phyloP scores from a whole-genome alignment of 2,113 vertebrate genomes.

The Pygoscelis adeliae region DNA sequence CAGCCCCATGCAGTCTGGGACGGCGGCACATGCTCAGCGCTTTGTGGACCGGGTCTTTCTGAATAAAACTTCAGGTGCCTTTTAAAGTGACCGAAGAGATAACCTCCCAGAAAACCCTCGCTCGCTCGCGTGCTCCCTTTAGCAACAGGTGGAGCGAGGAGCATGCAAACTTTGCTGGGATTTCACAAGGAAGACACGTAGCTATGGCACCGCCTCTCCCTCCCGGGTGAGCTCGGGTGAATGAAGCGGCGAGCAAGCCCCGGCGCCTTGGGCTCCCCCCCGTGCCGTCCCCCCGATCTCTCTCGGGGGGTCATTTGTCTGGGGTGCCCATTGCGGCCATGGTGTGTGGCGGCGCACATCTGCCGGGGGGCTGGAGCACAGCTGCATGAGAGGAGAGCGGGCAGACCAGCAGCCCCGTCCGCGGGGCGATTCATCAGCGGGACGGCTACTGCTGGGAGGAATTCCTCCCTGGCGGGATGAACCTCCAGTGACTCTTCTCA shows the following conservation, averaged over 20 bases:
- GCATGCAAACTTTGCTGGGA: neutral
- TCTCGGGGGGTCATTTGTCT: fast-evolving
- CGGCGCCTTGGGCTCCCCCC: neutral
- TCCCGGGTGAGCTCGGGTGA: neutral
- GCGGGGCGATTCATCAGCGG: conserved; percentile 73
- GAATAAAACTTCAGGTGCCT: neutral
- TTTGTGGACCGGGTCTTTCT: fast-evolving
- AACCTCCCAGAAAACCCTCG: neutral
- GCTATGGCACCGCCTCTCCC: neutral
- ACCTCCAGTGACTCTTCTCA: conserved; percentile 72
- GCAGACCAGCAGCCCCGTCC: neutral
- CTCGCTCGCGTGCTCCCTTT: fast-evolving
- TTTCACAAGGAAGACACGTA: neutral
- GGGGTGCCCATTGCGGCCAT: fast-evolving
- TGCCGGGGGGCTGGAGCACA: conserved; percentile 15
- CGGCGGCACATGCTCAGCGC: fast-evolving
- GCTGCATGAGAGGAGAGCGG: conserved; percentile 11
- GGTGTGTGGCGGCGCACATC: neutral
- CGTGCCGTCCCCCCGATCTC: fast-evolving
- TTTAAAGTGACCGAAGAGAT: neutral
- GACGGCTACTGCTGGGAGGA: conserved; percentile 54
- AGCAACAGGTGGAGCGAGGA: neutral
- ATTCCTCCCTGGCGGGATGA: conserved; percentile 62
- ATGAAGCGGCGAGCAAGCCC: fast-evolving
- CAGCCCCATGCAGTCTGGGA: neutral